phyloP scores from a whole-genome alignment of 2,113 vertebrate genomes.

The Aythya baeri region DNA sequence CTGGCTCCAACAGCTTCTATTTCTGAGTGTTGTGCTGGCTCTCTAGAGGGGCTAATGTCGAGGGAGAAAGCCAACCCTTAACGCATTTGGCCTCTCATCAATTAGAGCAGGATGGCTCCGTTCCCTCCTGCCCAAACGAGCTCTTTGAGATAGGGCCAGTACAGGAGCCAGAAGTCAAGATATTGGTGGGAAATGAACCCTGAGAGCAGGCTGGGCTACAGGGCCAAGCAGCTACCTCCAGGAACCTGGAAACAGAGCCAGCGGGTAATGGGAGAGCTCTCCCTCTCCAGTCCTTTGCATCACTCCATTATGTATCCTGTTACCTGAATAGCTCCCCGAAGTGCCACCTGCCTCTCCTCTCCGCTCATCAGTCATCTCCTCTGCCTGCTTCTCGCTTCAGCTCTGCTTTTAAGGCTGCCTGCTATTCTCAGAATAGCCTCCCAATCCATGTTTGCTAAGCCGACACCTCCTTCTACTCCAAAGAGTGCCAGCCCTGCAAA shows the following conservation, averaged over 20 bases:
- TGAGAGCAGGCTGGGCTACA: not conserved
- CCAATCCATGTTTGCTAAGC: conserved; percentile 47
- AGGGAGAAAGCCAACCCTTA: not conserved
- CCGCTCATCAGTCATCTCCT: conserved; percentile 25
- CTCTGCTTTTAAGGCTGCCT: conserved; percentile 29
- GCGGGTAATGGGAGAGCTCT: not conserved
- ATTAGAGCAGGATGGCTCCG: not conserved
- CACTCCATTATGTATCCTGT: not conserved
- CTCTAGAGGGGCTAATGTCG: not conserved
- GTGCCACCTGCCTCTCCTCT: conserved; percentile 16
- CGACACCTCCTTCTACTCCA: conserved; percentile 56
- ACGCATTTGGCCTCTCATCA: not conserved
- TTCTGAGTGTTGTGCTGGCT: accelerated
- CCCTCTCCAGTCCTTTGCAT: not conserved
- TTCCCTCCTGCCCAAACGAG: not conserved
- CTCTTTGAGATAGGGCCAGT: not conserved
- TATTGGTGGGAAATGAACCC: not conserved
- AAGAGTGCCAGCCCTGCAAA: conserved; percentile 61
- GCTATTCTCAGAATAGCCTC: conserved; percentile 54
- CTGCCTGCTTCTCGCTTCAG: not conserved
- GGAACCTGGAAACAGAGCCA: not conserved
- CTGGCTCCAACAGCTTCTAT: not conserved
- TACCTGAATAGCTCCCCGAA: conserved; percentile 38
- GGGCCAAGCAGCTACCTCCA: not conserved
- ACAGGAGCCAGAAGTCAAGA: accelerated